Percentiles rank a stretch among this genome's conserved stretches.
Conservation (phyloP, 2,888 invertebrate species). For the Pollenia labialis region DNA sequence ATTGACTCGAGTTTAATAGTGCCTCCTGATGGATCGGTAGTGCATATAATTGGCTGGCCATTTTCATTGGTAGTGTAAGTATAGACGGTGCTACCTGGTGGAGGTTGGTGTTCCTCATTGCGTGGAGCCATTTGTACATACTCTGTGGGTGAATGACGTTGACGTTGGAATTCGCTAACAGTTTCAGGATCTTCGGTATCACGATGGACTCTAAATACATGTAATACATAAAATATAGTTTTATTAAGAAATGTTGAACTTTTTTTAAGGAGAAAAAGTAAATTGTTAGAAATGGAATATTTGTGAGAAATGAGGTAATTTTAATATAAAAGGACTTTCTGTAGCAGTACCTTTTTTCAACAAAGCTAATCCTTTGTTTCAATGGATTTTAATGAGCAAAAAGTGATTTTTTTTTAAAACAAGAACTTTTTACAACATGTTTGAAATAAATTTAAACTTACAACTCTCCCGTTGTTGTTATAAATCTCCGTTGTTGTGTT, state of each 20-base stretch:
- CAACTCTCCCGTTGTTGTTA: conserved; percentile 84
- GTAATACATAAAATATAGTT: conserved; percentile 2
- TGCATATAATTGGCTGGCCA: conserved; percentile 80
- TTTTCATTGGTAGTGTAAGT: conserved; percentile 77
- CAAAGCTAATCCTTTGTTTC: no score
- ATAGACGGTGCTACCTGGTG: conserved; percentile 78
- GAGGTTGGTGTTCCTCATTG: conserved; percentile 78
- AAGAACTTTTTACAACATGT: no score
- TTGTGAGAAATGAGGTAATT: no score
- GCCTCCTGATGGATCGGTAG: conserved; percentile 76
- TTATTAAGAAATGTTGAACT: not conserved
- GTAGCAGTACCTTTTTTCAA: no score
- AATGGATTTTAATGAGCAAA: not conserved
- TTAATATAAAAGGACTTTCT: no score
- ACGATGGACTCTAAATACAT: conserved; percentile 76
- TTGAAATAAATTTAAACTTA: conserved; percentile 75
- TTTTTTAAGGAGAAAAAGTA: not conserved
- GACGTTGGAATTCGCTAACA: conserved; percentile 78
- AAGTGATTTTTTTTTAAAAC: not conserved
- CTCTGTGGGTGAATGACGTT: conserved; percentile 78
- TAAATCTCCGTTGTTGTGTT: conserved; percentile 81
- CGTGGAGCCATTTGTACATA: conserved; percentile 82
- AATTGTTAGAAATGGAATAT: not conserved
- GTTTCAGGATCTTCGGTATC: conserved; percentile 78
- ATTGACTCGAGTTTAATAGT: conserved; percentile 82